phyloP scores from a whole-genome alignment of 2,797 vertebrate species.

The Poecilia picta region DNA sequence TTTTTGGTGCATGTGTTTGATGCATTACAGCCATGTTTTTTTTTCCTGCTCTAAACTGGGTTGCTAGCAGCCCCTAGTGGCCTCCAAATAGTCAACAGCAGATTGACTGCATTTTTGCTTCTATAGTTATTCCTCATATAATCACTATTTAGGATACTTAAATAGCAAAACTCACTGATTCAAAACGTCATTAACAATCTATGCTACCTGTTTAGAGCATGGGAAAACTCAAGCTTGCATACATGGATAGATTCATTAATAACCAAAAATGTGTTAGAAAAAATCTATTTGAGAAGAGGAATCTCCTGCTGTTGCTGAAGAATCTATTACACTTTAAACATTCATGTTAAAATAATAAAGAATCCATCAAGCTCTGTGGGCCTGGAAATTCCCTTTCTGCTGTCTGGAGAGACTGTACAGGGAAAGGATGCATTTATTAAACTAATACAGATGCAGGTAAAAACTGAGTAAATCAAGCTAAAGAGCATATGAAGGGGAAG shows the following conservation, averaged over 20 bases:
- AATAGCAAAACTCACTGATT: slow-evolving; percentile 57
- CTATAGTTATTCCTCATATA: slow-evolving; percentile 13
- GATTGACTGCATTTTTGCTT: slow-evolving; percentile 7
- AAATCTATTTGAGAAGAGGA: not conserved
- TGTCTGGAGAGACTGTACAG: slow-evolving; percentile 65
- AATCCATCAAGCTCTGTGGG: slow-evolving; percentile 68
- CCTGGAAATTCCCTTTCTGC: slow-evolving; percentile 60
- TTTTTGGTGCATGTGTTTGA: slow-evolving; percentile 32
- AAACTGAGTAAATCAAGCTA: slow-evolving; percentile 17
- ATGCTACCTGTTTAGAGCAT: not conserved
- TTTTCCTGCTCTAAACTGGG: slow-evolving; percentile 59
- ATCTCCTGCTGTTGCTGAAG: slow-evolving; percentile 50
- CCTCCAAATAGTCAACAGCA: slow-evolving; percentile 49
- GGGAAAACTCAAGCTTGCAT: slow-evolving; percentile 5
- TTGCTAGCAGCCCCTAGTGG: slow-evolving; percentile 80
- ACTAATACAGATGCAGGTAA: slow-evolving; percentile 59
- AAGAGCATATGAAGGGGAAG: not conserved
- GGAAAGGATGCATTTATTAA: slow-evolving; percentile 62
- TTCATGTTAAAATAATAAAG: slow-evolving; percentile 78
- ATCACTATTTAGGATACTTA: slow-evolving; percentile 23
- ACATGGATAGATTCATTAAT: not conserved
- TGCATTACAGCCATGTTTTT: slow-evolving; percentile 12
- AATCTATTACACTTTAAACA: slow-evolving; percentile 78
- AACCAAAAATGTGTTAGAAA: not conserved
- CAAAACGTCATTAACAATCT: slow-evolving; percentile 24